phyloP scores from a whole-genome alignment of 2,888 invertebrate species.

The Dromius quadrimaculatus region DNA sequence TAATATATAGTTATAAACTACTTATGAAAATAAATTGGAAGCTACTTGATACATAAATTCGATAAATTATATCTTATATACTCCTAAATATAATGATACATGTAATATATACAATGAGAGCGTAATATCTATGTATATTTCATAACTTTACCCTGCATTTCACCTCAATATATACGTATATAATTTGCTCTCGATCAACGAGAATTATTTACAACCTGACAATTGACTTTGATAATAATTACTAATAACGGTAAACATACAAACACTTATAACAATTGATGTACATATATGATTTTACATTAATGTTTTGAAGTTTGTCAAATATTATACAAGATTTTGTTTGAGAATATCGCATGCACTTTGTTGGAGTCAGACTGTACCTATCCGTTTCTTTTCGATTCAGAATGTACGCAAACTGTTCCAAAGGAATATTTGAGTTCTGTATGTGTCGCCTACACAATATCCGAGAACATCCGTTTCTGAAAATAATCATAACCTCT shows the following conservation, averaged over 20 bases:
- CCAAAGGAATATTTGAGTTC: too few relatives aligned
- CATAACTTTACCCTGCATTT: slow-evolving; percentile 33
- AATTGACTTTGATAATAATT: slow-evolving; percentile 16
- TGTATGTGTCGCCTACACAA: too few relatives aligned
- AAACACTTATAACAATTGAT: slow-evolving; percentile 28
- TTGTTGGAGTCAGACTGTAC: too few relatives aligned
- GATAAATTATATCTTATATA: not conserved
- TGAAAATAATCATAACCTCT: too few relatives aligned
- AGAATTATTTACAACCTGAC: slow-evolving; percentile 36
- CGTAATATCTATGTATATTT: slow-evolving; percentile 20
- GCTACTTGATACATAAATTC: slow-evolving; percentile 42
- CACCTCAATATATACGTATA: slow-evolving; percentile 16
- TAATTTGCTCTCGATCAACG: slow-evolving; percentile 16
- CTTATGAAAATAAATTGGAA: too few relatives aligned
- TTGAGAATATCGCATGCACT: too few relatives aligned
- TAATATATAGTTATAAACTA: too few relatives aligned
- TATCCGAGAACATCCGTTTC: too few relatives aligned
- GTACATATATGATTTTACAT: not conserved
- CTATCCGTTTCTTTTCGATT: too few relatives aligned
- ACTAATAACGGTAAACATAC: slow-evolving; percentile 16
- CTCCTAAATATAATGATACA: slow-evolving; percentile 5
- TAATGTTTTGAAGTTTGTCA: not conserved
- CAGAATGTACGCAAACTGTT: too few relatives aligned
- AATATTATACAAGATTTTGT: not conserved
- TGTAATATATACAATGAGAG: slow-evolving; percentile 6